Evolutionary conservation across 2,113 vertebrate genomes (phyloP).

Genomic region (Percina caprodes): DNA sequence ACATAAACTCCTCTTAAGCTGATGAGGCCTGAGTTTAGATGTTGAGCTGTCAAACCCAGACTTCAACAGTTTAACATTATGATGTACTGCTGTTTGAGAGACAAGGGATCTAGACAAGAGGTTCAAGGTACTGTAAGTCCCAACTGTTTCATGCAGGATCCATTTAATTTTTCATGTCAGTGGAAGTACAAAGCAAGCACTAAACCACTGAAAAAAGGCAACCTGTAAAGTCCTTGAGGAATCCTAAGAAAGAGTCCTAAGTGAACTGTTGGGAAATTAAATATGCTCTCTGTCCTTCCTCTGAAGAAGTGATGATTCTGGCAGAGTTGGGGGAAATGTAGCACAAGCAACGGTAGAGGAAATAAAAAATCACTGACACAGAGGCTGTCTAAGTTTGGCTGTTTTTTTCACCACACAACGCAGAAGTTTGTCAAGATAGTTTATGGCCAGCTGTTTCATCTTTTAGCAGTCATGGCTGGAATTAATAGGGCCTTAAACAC

Average conservation of each 20-base stretch:
- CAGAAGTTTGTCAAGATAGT: slow-evolving; percentile 71
- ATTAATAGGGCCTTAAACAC: slow-evolving; percentile 76
- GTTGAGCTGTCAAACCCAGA: slow-evolving; percentile 28
- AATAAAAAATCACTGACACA: slow-evolving; percentile 70
- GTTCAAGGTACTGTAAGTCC: slow-evolving; percentile 36
- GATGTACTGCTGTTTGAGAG: slow-evolving; percentile 50
- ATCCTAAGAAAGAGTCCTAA: slow-evolving; percentile 62
- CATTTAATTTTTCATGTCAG: slow-evolving; percentile 72
- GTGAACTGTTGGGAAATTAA: slow-evolving; percentile 70
- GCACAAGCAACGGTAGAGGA: slow-evolving; percentile 60
- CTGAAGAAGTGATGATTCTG: slow-evolving; percentile 63
- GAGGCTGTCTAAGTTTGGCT: slow-evolving; percentile 40
- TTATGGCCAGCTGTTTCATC: slow-evolving; percentile 79
- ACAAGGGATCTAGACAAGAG: slow-evolving; percentile 19
- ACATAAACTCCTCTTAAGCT: slow-evolving; percentile 40
- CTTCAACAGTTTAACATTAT: slow-evolving; percentile 13
- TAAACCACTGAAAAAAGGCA: slow-evolving; percentile 53
- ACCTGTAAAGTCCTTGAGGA: slow-evolving; percentile 74
- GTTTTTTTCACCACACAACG: slow-evolving; percentile 21
- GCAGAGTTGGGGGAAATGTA: slow-evolving; percentile 61
- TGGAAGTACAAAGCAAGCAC: slow-evolving; percentile 54
- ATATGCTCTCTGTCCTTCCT: slow-evolving; percentile 68
- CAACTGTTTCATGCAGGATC: slow-evolving; percentile 46
- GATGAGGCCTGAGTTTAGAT: slow-evolving; percentile 11
- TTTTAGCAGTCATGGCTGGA: slow-evolving; percentile 74